Conservation (phyloP, 2,113 vertebrate species). For the Rhagologus leucostigma region DNA sequence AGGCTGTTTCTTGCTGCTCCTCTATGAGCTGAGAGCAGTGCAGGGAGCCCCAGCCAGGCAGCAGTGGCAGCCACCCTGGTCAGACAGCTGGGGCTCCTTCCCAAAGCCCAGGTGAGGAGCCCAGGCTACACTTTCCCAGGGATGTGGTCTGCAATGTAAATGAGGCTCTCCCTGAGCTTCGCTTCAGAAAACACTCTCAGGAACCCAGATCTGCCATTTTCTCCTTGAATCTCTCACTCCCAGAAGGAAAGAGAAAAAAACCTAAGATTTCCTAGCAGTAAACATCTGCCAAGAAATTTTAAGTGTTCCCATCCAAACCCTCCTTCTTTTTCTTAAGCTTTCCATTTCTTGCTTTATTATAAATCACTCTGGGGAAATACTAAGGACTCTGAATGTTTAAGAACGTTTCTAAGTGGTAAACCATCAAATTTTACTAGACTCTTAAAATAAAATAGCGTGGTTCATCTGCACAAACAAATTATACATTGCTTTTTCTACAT, state of each 20-base stretch:
- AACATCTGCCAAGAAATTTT: conserved; percentile 32
- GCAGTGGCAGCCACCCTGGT: neutral
- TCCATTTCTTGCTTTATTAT: conserved; percentile 7
- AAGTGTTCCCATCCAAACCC: neutral
- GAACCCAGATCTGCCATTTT: neutral
- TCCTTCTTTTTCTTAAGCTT: neutral
- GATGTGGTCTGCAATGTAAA: neutral
- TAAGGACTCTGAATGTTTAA: neutral
- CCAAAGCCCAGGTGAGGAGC: neutral
- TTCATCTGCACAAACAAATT: neutral
- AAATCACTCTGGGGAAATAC: conserved; percentile 1
- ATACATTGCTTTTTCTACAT: neutral
- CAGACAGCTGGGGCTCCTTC: neutral
- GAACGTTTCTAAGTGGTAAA: neutral
- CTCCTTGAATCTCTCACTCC: neutral
- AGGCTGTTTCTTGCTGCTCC: neutral
- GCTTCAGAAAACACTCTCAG: neutral
- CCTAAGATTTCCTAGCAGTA: neutral
- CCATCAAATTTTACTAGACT: neutral
- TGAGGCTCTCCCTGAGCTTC: neutral
- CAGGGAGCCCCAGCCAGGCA: neutral
- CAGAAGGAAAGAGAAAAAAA: neutral
- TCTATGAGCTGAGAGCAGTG: rapidly evolving
- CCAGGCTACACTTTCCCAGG: neutral
- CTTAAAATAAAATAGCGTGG: neutral